phyloP scores from a whole-genome alignment of 2,888 invertebrate species.

The Lissonota sp. region DNA sequence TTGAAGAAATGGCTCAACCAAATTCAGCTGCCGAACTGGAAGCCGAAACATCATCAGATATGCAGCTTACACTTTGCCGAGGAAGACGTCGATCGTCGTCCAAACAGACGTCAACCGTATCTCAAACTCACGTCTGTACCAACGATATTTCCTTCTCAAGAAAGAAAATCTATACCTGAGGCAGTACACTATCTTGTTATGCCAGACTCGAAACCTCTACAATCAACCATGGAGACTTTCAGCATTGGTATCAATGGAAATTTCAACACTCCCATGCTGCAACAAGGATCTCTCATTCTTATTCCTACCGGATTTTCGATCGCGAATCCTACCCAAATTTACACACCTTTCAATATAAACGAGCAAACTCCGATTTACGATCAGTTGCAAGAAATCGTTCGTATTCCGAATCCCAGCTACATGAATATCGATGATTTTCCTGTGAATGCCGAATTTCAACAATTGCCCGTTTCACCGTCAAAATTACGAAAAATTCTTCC shows the following conservation, averaged over 20 bases:
- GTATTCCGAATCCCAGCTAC: neutral
- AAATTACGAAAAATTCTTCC: slow-evolving; percentile 57
- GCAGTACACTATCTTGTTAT: too few relatives aligned
- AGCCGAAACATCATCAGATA: slow-evolving; percentile 57
- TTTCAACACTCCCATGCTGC: neutral
- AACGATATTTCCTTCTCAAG: slow-evolving; percentile 65
- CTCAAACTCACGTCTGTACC: slow-evolving; percentile 68
- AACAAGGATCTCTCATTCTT: slow-evolving; percentile 4
- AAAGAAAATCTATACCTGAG: neutral
- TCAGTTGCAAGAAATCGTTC: neutral
- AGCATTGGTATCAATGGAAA: neutral
- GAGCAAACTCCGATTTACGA: too few relatives aligned
- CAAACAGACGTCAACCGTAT: slow-evolving; percentile 23
- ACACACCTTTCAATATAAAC: neutral
- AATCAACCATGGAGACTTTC: neutral
- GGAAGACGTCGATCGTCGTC: slow-evolving; percentile 51
- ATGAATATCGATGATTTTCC: neutral
- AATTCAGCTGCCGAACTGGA: slow-evolving; percentile 58
- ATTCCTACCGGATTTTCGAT: slow-evolving; percentile 4
- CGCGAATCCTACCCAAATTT: neutral
- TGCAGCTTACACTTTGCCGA: slow-evolving; percentile 68
- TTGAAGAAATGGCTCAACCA: slow-evolving; percentile 64
- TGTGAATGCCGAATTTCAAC: neutral
- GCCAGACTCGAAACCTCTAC: neutral
- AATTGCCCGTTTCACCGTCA: neutral